Percentiles rank a stretch among this genome's conserved stretches.
These are phyloP conservation scores for Phymanthus crucifer DNA, from an alignment of 92 coral and sea anemone genomes.

Conservation along the genomic window DNA sequence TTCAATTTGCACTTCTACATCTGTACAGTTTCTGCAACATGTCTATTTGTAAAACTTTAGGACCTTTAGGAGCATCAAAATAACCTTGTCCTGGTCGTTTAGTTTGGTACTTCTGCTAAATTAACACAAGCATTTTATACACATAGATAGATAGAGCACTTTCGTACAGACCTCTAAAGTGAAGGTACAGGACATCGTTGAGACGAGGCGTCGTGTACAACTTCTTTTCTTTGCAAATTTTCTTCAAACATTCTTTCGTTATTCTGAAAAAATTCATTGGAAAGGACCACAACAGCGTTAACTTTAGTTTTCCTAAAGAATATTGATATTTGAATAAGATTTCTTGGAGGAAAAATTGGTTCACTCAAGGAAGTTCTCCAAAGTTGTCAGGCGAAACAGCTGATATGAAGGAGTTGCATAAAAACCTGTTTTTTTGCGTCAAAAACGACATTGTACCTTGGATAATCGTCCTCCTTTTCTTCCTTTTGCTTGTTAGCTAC, in stretches of 20 bases:
- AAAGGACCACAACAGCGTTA: neutral
- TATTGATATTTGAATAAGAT: no score
- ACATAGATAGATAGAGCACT: no score
- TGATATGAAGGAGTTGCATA: neutral
- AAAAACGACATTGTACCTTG: constrained; percentile 59
- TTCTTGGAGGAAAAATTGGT: neutral
- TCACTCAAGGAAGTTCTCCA: neutral
- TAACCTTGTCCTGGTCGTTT: no score
- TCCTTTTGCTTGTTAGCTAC: constrained; percentile 32
- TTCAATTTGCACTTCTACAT: no score
- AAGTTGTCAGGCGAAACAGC: neutral
- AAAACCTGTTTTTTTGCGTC: neutral
- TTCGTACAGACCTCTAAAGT: constrained; percentile 71
- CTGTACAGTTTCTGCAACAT: no score
- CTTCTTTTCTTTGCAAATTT: constrained; percentile 90
- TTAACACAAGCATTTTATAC: no score
- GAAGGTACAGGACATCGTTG: constrained; percentile 94
- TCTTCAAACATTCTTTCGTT: constrained; percentile 76
- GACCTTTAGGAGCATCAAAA: no score
- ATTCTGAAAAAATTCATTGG: constrained; percentile 50
- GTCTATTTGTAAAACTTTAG: no score
- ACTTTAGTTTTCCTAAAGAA: neutral
- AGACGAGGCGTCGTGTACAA: constrained; percentile 91
- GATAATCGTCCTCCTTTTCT: constrained; percentile 75
- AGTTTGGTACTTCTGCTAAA: no score